Evolutionary conservation across 1,140 invertebrate genomes (phyloP), one percentile per base, ranked within the genome.

Genomic region (Macrosteles quadrilineatus): DNA sequence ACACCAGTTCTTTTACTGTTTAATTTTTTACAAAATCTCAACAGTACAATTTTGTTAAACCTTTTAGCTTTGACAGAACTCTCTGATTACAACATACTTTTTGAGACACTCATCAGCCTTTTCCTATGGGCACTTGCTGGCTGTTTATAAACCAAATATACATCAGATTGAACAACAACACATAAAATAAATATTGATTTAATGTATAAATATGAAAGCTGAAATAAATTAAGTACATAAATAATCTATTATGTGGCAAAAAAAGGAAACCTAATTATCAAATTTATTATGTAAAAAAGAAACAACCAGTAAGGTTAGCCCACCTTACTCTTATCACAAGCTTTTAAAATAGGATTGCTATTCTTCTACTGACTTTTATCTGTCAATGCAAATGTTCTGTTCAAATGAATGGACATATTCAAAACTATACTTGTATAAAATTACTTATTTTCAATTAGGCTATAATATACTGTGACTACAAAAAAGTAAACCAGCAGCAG

Each of bases 41-140:
- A 59, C 55, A 59, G 55, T 59, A 59, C 55, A 59, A 59, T 59
- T 59, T 59, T 59, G 55, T 27, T 25, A 59, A 14, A 59, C 25
- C n/a, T 23, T 30, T 59, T 23, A 11, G 11, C 32, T 36, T n/a
- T 19, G 14, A 19, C n/a, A 4, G n/a, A 50, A 50, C 14, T 11
- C 4, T 19, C n/a, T n/a, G n/a, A n/a, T 19, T 17, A 50, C 47
- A 50, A 50, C 47, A 50, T 3, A 19, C 14, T 3, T 50, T 17
- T 50, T 19, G n/a, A n/a, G n/a, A 50, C 47, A 50, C 47, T 50
- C 21, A 11, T 50, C 47, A 50, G 47, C 4, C 47, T 50, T 50
- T 50, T 50, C 47, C 47, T 19, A 19, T n/a, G 47, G 47, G 47
- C 47, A 3, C 21, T 50, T 21, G 21, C 47, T 50, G 47, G 47